Conservation (phyloP, 2,113 vertebrate species). For the Malurus alboscapulatus region DNA sequence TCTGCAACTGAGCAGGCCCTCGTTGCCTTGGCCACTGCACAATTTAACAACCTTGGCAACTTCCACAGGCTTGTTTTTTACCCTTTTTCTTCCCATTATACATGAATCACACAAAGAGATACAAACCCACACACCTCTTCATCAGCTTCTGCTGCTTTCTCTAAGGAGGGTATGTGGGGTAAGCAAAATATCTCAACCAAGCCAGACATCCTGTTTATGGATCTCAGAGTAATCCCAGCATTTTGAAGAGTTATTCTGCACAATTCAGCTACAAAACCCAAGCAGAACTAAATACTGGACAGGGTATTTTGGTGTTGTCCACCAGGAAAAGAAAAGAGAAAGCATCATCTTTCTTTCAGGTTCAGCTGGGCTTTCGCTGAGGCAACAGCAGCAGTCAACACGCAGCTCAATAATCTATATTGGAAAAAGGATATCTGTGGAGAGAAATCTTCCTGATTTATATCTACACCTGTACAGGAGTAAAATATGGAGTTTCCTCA, state of each 20-base stretch:
- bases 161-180: neutral
- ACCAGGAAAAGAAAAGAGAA: neutral
- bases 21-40: rapidly evolving
- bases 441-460: neutral
- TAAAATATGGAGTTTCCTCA: neutral
- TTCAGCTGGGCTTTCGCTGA: neutral
- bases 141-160: neutral
- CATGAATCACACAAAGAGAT: neutral
- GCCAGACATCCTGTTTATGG: neutral
- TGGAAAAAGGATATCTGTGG: neutral
- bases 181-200: neutral
- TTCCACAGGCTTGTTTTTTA: neutral
- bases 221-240: neutral
- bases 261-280: neutral
- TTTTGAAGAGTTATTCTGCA: neutral
- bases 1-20: neutral
- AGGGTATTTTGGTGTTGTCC: neutral
- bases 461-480: neutral
- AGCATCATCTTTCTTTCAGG: neutral
- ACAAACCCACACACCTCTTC: neutral
- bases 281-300: neutral
- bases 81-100: neutral
- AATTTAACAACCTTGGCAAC: neutral
- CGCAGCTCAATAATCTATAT: neutral
- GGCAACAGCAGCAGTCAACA: neutral